Conservation (phyloP, 1,140 invertebrate genomes). For the Megalopta genalis region DNA sequence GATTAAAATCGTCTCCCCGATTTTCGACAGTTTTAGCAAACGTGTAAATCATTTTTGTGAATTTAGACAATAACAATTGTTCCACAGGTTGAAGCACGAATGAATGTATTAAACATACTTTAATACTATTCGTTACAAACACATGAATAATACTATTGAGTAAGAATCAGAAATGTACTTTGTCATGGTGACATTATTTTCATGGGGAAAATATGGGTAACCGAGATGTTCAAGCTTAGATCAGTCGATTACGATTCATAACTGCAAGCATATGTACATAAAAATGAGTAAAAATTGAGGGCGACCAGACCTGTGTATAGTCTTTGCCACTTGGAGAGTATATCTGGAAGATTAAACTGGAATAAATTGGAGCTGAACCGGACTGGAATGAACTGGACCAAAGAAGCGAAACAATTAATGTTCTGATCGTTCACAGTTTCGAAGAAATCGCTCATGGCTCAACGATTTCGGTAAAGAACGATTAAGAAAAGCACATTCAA, state of each 20-base stretch:
- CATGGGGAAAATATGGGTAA: too few species aligned
- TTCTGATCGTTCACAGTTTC: not conserved
- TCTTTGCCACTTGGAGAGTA: not conserved
- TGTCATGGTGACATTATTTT: too few species aligned
- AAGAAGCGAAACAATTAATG: not conserved
- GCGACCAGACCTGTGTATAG: not conserved
- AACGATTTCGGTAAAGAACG: not conserved
- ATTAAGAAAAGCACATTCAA: not conserved
- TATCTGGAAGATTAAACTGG: not conserved
- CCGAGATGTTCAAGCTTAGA: too few species aligned
- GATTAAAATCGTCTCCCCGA: too few species aligned
- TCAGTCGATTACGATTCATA: not conserved
- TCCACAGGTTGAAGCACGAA: too few species aligned
- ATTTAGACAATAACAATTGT: too few species aligned
- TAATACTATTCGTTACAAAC: too few species aligned
- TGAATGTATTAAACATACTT: too few species aligned
- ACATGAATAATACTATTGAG: too few species aligned
- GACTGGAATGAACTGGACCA: conserved; percentile 1
- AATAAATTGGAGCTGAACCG: not conserved
- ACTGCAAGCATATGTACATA: not conserved
- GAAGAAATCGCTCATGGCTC: not conserved
- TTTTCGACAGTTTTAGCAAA: too few species aligned
- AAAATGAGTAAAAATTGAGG: not conserved
- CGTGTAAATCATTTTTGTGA: too few species aligned
- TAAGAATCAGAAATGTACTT: too few species aligned